phyloP scores from a whole-genome alignment of 2,797 vertebrate species.

The Scarus forsteni region DNA sequence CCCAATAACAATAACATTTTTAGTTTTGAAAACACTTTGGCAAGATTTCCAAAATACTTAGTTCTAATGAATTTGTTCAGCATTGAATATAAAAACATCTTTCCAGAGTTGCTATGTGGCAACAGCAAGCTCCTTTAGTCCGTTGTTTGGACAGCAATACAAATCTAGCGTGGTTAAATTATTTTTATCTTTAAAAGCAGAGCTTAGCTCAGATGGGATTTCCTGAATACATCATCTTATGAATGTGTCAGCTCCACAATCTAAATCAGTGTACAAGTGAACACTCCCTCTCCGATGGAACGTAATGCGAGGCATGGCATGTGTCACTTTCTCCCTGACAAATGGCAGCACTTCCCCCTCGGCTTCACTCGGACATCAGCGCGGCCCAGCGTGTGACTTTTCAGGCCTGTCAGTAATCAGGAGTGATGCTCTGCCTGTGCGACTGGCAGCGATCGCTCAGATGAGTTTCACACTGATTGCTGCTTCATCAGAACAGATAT shows the following conservation, averaged over 20 bases:
- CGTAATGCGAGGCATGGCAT: slow-evolving; percentile 59
- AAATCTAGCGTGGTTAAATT: too few relatives aligned
- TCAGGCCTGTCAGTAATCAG: slow-evolving; percentile 55
- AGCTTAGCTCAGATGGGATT: neutral
- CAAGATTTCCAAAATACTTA: too few relatives aligned
- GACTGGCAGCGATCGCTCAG: slow-evolving; percentile 30
- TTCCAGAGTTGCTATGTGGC: too few relatives aligned
- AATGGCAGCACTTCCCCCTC: slow-evolving; percentile 36
- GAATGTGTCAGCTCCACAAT: slow-evolving; percentile 11
- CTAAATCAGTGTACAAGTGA: neutral
- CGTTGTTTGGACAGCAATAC: too few relatives aligned
- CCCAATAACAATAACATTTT: too few relatives aligned
- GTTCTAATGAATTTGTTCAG: too few relatives aligned
- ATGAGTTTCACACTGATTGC: slow-evolving; percentile 56
- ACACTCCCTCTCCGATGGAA: slow-evolving; percentile 30
- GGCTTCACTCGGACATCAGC: slow-evolving; percentile 57
- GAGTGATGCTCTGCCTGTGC: slow-evolving; percentile 41
- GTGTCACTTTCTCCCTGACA: slow-evolving; percentile 59
- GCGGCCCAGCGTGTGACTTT: slow-evolving; percentile 61
- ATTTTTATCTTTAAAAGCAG: too few relatives aligned
- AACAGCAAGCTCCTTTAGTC: too few relatives aligned
- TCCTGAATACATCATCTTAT: neutral
- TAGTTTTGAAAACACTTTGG: too few relatives aligned
- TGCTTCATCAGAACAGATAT: slow-evolving; percentile 24
- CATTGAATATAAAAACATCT: too few relatives aligned